A percentile compares a stretch with the other conserved stretches of the same genome.
Conservation (phyloP, 2,888 invertebrate species). For the Pherbina coryleti region DNA sequence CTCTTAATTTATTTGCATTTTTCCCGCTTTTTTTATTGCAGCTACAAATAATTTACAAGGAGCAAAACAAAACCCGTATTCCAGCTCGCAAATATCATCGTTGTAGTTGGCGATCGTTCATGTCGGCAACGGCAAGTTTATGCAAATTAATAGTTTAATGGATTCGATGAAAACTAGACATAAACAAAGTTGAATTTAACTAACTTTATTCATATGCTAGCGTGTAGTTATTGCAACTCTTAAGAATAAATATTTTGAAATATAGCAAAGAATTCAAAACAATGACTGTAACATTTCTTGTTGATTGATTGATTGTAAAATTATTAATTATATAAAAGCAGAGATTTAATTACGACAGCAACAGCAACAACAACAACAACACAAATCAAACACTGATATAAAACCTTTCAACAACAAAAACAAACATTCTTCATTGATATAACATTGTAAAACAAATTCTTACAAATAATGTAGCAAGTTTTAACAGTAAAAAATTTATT, state of each 20-base stretch:
- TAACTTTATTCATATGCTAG: slow-evolving; percentile 10
- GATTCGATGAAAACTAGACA: slow-evolving; percentile 17
- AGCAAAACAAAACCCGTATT: slow-evolving; percentile 14
- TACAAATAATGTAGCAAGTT: background rate
- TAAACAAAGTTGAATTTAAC: slow-evolving; percentile 20
- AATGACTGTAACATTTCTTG: background rate
- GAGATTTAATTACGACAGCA: background rate
- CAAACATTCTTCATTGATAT: background rate
- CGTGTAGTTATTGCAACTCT: slow-evolving; percentile 19
- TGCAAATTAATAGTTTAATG: slow-evolving; percentile 23
- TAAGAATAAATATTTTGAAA: background rate
- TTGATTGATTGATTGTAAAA: slow-evolving; percentile 15
- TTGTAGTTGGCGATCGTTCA: background rate
- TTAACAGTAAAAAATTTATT: background rate
- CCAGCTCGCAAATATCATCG: slow-evolving; percentile 9
- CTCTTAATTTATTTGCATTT: background rate
- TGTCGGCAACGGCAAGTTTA: background rate
- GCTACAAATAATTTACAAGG: slow-evolving; percentile 41
- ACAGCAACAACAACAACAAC: background rate
- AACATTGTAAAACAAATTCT: background rate
- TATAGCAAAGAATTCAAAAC: slow-evolving; percentile 4
- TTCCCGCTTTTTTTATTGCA: slow-evolving; percentile 35
- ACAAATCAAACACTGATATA: background rate
- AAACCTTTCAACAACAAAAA: background rate
- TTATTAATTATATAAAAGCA: background rate